Percentiles rank a stretch among this genome's conserved stretches.
Conservation (phyloP, 2,797 vertebrate species). For the Galagoides demidoff region DNA sequence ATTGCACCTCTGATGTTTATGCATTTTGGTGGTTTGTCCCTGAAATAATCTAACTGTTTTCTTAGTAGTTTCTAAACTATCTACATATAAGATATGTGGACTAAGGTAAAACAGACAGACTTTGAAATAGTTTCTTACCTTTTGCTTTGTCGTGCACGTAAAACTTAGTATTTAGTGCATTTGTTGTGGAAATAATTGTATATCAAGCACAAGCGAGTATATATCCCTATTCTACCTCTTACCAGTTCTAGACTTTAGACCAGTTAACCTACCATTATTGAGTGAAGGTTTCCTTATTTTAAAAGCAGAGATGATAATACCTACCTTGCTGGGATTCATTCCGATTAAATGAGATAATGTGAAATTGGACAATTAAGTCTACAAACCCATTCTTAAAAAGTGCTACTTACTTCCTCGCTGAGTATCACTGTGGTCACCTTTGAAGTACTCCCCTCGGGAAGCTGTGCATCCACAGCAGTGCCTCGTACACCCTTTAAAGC, state of each 20-base stretch:
- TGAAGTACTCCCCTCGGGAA: too few species aligned
- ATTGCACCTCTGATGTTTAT: not conserved
- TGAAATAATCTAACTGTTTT: conserved; percentile 47
- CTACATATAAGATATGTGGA: not conserved
- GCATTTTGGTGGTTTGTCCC: not conserved
- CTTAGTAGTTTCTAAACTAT: conserved; percentile 10
- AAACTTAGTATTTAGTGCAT: not conserved
- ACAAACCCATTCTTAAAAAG: too few species aligned
- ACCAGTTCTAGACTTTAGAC: not conserved
- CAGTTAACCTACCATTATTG: not conserved
- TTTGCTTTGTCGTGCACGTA: not conserved
- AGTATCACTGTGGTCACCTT: too few species aligned
- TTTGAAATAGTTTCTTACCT: not conserved
- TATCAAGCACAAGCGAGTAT: not conserved
- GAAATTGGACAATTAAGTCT: too few species aligned
- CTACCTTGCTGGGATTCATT: not conserved
- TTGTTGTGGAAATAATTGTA: not conserved
- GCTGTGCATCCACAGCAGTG: too few species aligned
- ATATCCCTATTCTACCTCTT: not conserved
- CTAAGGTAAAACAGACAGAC: not conserved
- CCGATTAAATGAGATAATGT: not conserved
- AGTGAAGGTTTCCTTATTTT: conserved; percentile 35
- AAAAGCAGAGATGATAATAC: not conserved
- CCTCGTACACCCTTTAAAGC: too few species aligned
- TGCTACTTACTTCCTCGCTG: too few species aligned